Evolutionary conservation across 2,888 invertebrate species (phyloP), one percentile per base, ranked within the genome.

Genomic region (Brenthis daphne): DNA sequence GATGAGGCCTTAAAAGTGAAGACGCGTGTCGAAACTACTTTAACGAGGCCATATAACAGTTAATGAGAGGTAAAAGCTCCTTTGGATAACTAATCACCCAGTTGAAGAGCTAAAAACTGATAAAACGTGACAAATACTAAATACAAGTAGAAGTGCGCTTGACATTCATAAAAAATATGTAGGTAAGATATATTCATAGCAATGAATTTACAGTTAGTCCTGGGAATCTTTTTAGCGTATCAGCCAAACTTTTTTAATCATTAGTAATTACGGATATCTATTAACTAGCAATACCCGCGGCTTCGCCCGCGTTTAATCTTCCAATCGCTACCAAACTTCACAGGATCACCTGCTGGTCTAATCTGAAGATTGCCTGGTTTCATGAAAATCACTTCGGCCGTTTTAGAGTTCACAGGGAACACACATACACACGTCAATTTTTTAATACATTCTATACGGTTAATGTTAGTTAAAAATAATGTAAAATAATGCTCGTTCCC

Each of bases 1-100:
- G 14, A 56, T 33, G 57, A 66, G 64, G 61, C 68, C 65, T 69
- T 65, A 69, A 69, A 77, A 76, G 75, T 79, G 78, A 76, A 81
- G 77, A 82, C 76, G 76, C 79, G 75, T 83, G 84, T 85, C 84
- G 84, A 84, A 85, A 81, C 79, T 78, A 80, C 80, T 80, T 80
- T 75, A 88, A 83, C 83, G 83, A 84, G 89, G 89, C 80, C 87
- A 81, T 75, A 73, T 86, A 87, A 90, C 90, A 84, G 90, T 90
- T 87, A 88, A 88, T 88, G 86, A 86, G 81, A 81, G 83, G 87
- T 87, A 88, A 90, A 89, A 89, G 85, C 87, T 86, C 82, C 82
- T 86, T 82, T 74, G 79, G 84, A 86, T 86, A 84, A 81, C 81
- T 80, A 79, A 81, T 81, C 79, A 80, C 76, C 75, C 75, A 75